Conservation (phyloP, 2,113 vertebrate species). For the Oceanites oceanicus region DNA sequence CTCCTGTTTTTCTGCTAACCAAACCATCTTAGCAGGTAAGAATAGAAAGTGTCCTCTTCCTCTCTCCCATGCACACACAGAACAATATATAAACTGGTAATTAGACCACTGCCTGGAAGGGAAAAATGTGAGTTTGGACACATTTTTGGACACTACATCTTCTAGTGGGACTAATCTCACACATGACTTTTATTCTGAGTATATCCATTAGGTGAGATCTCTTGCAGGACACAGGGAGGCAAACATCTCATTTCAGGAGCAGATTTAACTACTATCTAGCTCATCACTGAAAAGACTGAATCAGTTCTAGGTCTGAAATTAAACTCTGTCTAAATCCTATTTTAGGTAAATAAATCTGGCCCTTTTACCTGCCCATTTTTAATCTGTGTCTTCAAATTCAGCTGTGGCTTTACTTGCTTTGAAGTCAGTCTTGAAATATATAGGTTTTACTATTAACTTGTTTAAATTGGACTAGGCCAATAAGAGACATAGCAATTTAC, state of each 20-base stretch:
- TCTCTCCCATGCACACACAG: background rate
- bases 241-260: background rate
- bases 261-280: background rate
- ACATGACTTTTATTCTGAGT: background rate
- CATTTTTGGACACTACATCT: background rate
- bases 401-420: background rate
- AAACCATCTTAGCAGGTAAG: background rate
- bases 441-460: background rate
- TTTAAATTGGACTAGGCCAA: background rate
- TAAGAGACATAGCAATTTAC: background rate
- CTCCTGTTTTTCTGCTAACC: background rate
- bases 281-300: background rate
- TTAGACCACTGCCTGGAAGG: background rate
- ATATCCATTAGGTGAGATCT: background rate
- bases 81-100: background rate
- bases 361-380: background rate
- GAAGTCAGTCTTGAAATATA: background rate
- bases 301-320: background rate
- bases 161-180: background rate
- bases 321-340: background rate
- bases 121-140: background rate
- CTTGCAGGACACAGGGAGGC: background rate
- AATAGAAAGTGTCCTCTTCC: rapidly evolving
- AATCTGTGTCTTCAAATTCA: background rate
- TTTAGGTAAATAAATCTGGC: background rate